Base-by-base conservation (phyloP, 2,888 invertebrate genomes). In the Tineola bisselliella region DNA sequence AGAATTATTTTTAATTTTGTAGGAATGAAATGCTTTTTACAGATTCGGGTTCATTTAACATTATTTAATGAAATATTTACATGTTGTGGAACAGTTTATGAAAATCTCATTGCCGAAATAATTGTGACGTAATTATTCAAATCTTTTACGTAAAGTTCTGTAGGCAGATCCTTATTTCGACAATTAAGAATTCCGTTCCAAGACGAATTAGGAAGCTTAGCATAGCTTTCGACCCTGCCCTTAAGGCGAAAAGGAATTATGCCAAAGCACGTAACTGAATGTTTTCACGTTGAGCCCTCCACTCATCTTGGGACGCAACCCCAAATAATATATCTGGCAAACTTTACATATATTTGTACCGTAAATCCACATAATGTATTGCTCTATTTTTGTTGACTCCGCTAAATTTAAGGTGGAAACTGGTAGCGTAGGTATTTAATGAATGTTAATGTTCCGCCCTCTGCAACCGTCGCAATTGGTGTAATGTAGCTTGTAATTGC, bases 311-410 rank as follows among this genome's bases (percentile, higher is more conserved):
- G 77, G 74, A 70, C 80, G 48, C 81, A 74, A 80, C 84, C 87
- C 86, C 84, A 79, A 75, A 87, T 87, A 86, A 87, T 87, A 86
- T 84, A 86, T 86, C 81, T 81, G 74, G 79, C 79, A 84, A 87
- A 87, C 87, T 87, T 87, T 84, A 87, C 87, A 87, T 87, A 87
- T 87, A 87, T 87, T 87, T 87, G 87, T 86, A 81, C 82, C 81
- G 82, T 87, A 86, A 87, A 87, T 87, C 87, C 84, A 80, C 69
- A 70, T 84, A 84, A 86, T 84, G 77, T 84, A 87, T 86, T 69
- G 83, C 86, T 84, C 81, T 86, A 87, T 87, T 86, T 86, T 87
- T 87, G 86, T 82, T 79, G 74, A 79, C 74, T 71, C 73, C 77
- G 77, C 75, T 77, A 81, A 81, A 84, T 84, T 84, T 81, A 77